These are phyloP conservation scores for Baryphthengus martii DNA, from an alignment of 2,113 vertebrate species.

Conservation along the genomic window DNA sequence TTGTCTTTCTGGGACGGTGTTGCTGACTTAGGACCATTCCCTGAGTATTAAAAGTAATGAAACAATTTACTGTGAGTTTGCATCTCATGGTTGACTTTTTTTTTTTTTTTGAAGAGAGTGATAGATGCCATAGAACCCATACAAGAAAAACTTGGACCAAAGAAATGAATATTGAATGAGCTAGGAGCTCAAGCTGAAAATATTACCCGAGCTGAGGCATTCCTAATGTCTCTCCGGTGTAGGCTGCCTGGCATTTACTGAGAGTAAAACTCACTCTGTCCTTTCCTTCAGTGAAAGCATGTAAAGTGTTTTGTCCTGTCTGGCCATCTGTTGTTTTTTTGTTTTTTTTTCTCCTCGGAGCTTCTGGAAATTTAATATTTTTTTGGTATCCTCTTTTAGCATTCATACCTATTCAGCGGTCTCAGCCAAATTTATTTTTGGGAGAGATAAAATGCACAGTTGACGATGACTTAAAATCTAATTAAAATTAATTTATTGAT, in stretches of 20 bases:
- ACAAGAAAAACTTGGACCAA: background rate
- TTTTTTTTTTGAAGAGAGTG: background rate
- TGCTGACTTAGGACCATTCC: background rate
- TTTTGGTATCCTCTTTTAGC: background rate
- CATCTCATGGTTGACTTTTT: background rate
- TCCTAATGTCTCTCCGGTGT: background rate
- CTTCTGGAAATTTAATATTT: background rate
- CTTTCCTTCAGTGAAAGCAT: background rate
- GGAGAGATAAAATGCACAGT: background rate
- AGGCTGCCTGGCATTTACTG: conserved; percentile 12
- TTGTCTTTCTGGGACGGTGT: background rate
- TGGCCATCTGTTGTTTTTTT: background rate
- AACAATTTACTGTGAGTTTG: background rate
- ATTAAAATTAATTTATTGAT: background rate
- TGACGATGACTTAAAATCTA: background rate
- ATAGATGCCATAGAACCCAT: background rate
- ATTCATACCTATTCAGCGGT: background rate
- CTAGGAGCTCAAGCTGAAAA: background rate
- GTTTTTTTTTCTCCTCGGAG: background rate
- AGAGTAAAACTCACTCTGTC: background rate
- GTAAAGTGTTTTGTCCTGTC: background rate
- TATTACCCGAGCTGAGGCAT: background rate
- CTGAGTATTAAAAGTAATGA: background rate
- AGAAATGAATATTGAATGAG: background rate
- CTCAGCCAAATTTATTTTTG: conserved; percentile 2